phyloP scores from a whole-genome alignment of 2,888 invertebrate species.

The Polydrusus pterygomalis region DNA sequence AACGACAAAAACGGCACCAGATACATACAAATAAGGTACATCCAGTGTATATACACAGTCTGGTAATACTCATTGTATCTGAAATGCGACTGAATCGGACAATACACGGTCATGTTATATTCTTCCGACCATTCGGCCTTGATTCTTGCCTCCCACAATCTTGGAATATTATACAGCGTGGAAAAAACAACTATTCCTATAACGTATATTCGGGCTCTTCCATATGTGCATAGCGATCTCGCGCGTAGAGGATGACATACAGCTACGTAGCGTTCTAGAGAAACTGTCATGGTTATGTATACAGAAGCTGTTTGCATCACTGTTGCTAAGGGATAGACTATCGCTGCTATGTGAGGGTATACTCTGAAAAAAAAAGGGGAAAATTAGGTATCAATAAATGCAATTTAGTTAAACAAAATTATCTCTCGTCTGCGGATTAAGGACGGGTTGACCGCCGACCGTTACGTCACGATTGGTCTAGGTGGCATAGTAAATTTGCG shows the following conservation, averaged over 20 bases:
- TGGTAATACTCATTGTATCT: slow-evolving; percentile 85
- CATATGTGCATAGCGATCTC: slow-evolving; percentile 92
- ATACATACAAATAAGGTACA: slow-evolving; percentile 95
- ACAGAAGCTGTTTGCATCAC: slow-evolving; percentile 95
- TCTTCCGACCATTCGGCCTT: slow-evolving; percentile 69
- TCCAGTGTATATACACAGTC: slow-evolving; percentile 93
- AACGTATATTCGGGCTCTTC: slow-evolving; percentile 89
- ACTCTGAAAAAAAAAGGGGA: slow-evolving; percentile 79
- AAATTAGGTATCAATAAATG: too few species aligned
- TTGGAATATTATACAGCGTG: slow-evolving; percentile 89
- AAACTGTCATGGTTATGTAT: slow-evolving; percentile 92
- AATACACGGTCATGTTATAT: slow-evolving; percentile 75
- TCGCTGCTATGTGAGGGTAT: slow-evolving; percentile 87
- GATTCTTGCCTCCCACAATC: slow-evolving; percentile 81
- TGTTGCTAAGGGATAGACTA: slow-evolving; percentile 88
- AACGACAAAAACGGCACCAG: slow-evolving; percentile 92
- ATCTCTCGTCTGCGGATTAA: too few species aligned
- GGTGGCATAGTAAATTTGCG: too few species aligned
- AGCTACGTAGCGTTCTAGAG: slow-evolving; percentile 95
- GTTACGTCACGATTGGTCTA: too few species aligned
- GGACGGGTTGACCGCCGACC: too few species aligned
- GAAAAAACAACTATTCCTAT: slow-evolving; percentile 87
- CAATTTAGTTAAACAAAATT: too few species aligned
- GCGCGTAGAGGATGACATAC: slow-evolving; percentile 93
- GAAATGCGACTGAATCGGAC: slow-evolving; percentile 80